These are phyloP conservation scores for Alaudala cheleensis DNA, from an alignment of 2,113 vertebrate species.

Conservation along the genomic window DNA sequence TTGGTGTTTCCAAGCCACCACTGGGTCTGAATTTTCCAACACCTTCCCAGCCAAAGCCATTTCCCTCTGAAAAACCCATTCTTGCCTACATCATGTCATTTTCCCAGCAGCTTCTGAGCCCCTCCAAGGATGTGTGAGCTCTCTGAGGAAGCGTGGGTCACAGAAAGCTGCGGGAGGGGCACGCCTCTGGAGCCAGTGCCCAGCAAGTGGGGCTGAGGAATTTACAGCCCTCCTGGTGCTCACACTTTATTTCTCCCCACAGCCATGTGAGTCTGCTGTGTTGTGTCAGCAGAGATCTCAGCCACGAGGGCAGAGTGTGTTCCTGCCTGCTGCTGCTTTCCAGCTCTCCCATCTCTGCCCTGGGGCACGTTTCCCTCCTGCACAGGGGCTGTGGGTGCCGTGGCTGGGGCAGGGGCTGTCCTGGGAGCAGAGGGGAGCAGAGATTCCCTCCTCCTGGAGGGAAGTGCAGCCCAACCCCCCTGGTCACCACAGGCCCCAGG, in stretches of 20 bases:
- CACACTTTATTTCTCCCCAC: slow-evolving; percentile 1
- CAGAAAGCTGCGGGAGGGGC: not conserved
- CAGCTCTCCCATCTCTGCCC: not conserved
- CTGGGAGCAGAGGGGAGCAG: not conserved
- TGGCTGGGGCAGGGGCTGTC: not conserved
- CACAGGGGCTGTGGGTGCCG: not conserved
- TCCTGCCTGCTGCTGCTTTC: not conserved
- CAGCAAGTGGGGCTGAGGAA: not conserved
- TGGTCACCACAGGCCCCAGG: not conserved
- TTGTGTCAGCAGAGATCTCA: not conserved
- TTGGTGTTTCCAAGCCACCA: not conserved
- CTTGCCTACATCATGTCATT: not conserved
- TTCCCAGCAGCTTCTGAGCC: not conserved
- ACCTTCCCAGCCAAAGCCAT: not conserved
- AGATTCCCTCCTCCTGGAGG: not conserved
- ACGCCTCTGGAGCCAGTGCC: not conserved
- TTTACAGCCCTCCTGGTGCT: slow-evolving; percentile 23
- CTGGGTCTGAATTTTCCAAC: not conserved
- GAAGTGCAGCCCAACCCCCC: not conserved
- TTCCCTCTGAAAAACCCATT: not conserved
- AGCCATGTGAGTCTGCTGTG: not conserved
- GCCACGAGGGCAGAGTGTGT: not conserved
- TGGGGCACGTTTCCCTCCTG: not conserved
- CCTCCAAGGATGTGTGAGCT: rapidly evolving
- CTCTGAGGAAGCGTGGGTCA: not conserved